phyloP scores from a whole-genome alignment of 2,888 invertebrate species.

The Drosophila kokeensis region DNA sequence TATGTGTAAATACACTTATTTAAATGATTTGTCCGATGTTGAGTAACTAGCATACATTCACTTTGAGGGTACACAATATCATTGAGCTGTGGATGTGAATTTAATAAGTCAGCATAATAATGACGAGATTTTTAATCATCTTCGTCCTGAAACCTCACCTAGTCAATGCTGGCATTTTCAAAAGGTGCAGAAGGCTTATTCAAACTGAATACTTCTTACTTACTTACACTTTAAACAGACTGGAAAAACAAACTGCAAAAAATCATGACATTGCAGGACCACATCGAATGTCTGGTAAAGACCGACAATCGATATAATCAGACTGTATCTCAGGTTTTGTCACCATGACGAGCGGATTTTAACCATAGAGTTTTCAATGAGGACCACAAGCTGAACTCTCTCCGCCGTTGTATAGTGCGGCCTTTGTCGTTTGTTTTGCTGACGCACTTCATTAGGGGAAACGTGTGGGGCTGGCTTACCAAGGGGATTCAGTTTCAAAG shows the following conservation, averaged over 20 bases:
- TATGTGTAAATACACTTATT: neutral
- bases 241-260: neutral
- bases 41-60: neutral
- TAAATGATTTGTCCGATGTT: neutral
- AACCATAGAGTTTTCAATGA: neutral
- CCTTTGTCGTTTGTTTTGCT: slow-evolving; percentile 15
- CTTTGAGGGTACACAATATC: neutral
- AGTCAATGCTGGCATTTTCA: neutral
- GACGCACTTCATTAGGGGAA: slow-evolving; percentile 14
- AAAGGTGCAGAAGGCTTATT: neutral
- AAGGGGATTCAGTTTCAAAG: slow-evolving; percentile 12
- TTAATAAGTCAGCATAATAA: neutral
- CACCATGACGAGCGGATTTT: slow-evolving; percentile 9
- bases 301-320: slow-evolving; percentile 9
- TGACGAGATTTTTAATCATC: neutral
- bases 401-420: neutral
- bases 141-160: neutral
- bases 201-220: neutral
- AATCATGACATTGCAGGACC: neutral
- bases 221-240: neutral
- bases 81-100: neutral
- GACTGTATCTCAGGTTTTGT: slow-evolving; percentile 2
- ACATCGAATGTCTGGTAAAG: neutral
- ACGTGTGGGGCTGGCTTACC: neutral
- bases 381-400: neutral